Evolutionary conservation across 37 sponge, comb jelly and placozoan species (phyloP), one percentile per base, ranked within the genome.

Genomic region (Crambe crambe): DNA sequence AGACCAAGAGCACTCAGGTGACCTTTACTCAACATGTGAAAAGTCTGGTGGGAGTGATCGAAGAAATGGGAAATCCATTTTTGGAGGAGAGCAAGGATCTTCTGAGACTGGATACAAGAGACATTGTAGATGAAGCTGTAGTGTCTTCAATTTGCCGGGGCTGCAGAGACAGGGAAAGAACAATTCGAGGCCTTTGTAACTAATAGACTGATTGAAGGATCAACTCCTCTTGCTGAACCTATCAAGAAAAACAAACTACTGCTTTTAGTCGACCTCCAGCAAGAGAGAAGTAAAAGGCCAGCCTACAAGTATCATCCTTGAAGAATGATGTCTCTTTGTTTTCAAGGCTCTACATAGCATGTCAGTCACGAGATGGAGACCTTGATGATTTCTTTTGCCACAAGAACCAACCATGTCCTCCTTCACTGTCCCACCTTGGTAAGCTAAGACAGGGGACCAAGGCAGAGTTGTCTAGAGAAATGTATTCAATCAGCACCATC

Each of bases 51-150:
- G 58, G 54, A 56, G 75, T 51, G 75, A 74, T 74, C n/a, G n/a
- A n/a, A n/a, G n/a, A n/a, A n/a, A n/a, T n/a, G n/a, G n/a, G n/a
- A n/a, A n/a, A n/a, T n/a, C 75, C 75, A 74, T 74, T 74, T n/a
- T 8, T 56, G n/a, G 57, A 74, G 22, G 75, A 74, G 58, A 74
- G 75, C 59, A 74, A 74, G 12, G 75, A 54, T 31, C 58, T 74
- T 6, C n/a, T 74, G 29, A 74, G n/a, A 74, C 58, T 74, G 9
- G 72, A 70, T 39, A 70, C 39, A 35, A 10, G 43, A 70, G 72
- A 70, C n/a, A 70, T 35, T 30, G 9, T 39, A 5, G 72, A 70
- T 23, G 9, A 9, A 22, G 72, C 72, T 37, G 72, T 70, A 30
- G 39, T 12, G 10, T 23, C 25, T 40, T 35, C 72, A 32, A 30